Base-by-base conservation (phyloP, 2,888 invertebrate species). In the Sarcophaga caerulescens region DNA sequence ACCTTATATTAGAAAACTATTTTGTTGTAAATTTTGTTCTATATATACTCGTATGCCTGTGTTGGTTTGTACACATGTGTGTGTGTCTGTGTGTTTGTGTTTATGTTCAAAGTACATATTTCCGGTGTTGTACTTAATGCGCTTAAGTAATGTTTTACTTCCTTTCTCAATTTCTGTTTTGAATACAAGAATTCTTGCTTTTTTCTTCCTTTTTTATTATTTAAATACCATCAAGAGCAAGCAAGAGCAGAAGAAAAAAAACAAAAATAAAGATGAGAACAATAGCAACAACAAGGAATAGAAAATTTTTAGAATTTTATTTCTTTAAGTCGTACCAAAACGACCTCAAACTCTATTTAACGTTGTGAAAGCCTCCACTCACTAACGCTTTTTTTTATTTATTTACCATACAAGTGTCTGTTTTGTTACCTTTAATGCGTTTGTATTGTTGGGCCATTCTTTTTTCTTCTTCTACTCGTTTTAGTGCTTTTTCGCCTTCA, bases 91-190 rank as follows among this genome's bases (percentile, higher is more conserved):
- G 17, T 52, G 47, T 47, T 1, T 47, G 52, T 52, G 17, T 52
- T 12, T 73, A 74, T 25, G 12, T 69, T 52, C 19, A 60, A 35
- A 23, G 47, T 63, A 45, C 35, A 79, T 73, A 80, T 85, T 65
- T 86, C 85, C 85, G 80, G 80, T 77, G 74, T 81, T 76, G 77
- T 71, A 81, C 84, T 81, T 88, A 88, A 88, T 85, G 82, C 71
- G 82, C 81, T 87, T 88, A 85, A 87, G 85, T 87, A 87, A 88
- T 88, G 85, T 83, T 85, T 86, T 87, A 87, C 84, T 85, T 85
- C 85, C 81, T 84, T 78, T 76, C 65, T 77, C 81, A 81, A 75
- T 87, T 85, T 76, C 79, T 76, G 75, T 83, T 85, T 81, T 78
- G 63, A 73, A 85, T 79, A 76, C 57, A 44, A 76, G 45, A 25